Evolutionary conservation across 2,113 vertebrate species (phyloP).

Genomic region (Nettapus auritus): DNA sequence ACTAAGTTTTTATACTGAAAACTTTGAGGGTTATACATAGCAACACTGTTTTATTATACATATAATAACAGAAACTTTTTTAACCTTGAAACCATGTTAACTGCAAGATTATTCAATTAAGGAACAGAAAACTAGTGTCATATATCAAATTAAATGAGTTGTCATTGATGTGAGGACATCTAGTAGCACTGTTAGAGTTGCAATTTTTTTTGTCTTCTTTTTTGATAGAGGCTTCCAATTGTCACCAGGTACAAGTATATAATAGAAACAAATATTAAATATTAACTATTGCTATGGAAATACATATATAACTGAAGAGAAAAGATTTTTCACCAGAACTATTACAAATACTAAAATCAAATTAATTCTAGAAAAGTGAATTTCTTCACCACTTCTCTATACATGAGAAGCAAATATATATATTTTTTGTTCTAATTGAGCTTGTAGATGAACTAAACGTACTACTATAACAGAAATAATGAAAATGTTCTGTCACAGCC

Average conservation of each 20-base stretch:
- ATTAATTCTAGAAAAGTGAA: not conserved
- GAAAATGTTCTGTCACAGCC: not conserved
- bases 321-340: not conserved
- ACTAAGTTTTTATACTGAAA: not conserved
- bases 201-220: not conserved
- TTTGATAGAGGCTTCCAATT: not conserved
- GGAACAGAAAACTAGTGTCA: not conserved
- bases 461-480: not conserved
- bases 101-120: not conserved
- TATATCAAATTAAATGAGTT: not conserved
- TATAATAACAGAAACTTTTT: not conserved
- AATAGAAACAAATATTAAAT: not conserved
- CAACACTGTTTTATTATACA: not conserved
- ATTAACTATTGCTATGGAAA: not conserved
- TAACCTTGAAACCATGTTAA: not conserved
- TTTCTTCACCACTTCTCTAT: not conserved
- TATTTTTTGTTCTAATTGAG: not conserved
- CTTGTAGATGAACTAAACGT: not conserved
- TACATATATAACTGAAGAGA: not conserved
- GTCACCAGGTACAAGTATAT: not conserved
- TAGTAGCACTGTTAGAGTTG: not conserved
- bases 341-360: not conserved
- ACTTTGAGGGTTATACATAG: not conserved
- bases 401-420: not conserved
- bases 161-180: not conserved